These are phyloP conservation scores for Calliscelio sp. DNA, from an alignment of 2,888 invertebrate species.

Conservation along the genomic window DNA sequence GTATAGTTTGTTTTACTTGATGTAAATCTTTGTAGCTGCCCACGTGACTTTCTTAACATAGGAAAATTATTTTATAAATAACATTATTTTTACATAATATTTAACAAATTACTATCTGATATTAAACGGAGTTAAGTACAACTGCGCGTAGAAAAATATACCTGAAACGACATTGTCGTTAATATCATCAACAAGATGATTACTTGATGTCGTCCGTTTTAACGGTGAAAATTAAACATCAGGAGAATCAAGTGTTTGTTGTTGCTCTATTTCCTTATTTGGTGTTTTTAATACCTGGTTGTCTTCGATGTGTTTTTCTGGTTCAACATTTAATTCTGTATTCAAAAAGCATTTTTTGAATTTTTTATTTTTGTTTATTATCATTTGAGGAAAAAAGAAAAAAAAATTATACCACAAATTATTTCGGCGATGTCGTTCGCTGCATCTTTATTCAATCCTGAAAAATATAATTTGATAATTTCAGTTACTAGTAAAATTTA, in stretches of 20 bases:
- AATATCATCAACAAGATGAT: not conserved
- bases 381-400: not conserved
- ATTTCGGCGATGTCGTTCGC: no score
- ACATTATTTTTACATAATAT: no score
- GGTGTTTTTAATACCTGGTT: not conserved
- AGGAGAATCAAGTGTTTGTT: not conserved
- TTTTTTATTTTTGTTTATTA: not conserved
- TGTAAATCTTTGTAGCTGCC: no score
- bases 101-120: no score
- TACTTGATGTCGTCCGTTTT: not conserved
- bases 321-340: constrained; percentile 12
- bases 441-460: not conserved
- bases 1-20: no score
- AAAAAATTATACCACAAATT: constrained; percentile 7
- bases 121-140: not conserved
- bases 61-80: no score
- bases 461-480: not conserved
- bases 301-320: not conserved
- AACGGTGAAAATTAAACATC: not conserved
- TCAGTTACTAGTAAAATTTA: not conserved
- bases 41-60: not conserved
- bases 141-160: no score
- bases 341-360: not conserved
- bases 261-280: not conserved
- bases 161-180: constrained; percentile 1